Evolutionary conservation across 2,113 vertebrate genomes (phyloP), one percentile per base, ranked within the genome.

Genomic region (Daubentonia madagascariensis): DNA sequence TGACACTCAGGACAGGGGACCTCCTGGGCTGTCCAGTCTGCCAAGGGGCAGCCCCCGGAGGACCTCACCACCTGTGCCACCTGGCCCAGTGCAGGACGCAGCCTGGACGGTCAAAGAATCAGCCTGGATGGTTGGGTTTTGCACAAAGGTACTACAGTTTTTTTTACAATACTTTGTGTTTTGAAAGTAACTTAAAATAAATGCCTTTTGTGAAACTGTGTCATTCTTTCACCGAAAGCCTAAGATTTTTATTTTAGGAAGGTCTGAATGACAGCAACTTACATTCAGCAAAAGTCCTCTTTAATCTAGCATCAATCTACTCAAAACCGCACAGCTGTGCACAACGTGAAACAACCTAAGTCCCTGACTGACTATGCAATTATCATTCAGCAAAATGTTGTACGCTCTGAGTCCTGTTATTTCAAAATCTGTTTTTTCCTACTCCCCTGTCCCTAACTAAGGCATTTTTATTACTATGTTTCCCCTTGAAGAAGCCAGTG

Each of bases 281-380:
- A 43, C 35, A 14, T 32, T 50, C 25, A 73, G 52, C 43, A 50
- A 25, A 73, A 75, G 45, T 4, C 7, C 8, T 61, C 50, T 35
- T 20, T 17, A 43, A n/a, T 6, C n/a, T 12, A 43, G 28, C 50
- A 20, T 1, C 8, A 4, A 28, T 22, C 72, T 35, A 7, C 35
- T 80, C 63, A 17, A 20, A 43, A 8, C 23, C 0, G 2, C 57
- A 28, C 0, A 10, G 10, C 54, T 17, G 65, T 3, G 30, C 45
- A 0, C 1, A 1, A 11, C 0, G 0, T 0, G 9, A 20, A 35
- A 3, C 6, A 7, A 16, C 45, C 3, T 18, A 5, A 43, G 35
- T 11, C 50, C 45, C 30, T 14, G 0, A 2, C 14, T 0, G 43
- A 32, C 40, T 0, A 3, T 6, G 0, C 0, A 0, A 18, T 32